Base-by-base conservation (phyloP, 2,113 vertebrate species). In the Phoxinus phoxinus region DNA sequence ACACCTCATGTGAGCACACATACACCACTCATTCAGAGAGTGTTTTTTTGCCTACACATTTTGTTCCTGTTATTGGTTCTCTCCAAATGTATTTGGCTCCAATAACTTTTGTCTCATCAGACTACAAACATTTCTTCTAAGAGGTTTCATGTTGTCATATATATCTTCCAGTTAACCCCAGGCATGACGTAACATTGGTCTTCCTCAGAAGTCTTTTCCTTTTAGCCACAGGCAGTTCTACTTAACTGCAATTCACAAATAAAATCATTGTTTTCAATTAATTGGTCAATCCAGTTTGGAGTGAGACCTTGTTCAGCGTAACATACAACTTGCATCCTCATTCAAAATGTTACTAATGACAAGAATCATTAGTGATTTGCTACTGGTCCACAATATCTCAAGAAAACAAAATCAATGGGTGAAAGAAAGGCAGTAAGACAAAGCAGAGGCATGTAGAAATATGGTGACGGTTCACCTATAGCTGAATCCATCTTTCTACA, bases 341-440 rank as follows among this genome's bases (percentile, higher is more conserved):
- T 32, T 48, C 25, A 53, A 77, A 63, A 83, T 74, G 63, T 51
- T 85, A 12, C 56, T 77, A 21, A 77, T 17, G 77, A 84, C 23
- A 82, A 59, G 73, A 48, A 85, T 67, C 79, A 79, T 85, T 85
- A 83, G 53, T 13, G 63, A 83, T 83, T 44, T 48, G 32, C n/a
- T 85, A 67, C 56, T 76, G 75, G 48, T 69, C 21, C 41, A 81
- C 37, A 56, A 41, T 30, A 51, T 75, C 84, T 79, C 75, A 78
- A 51, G 56, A 61, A 84, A 63, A 86, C 56, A 53, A 32, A 8
- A 65, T 27, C 83, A 56, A 11, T 78, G 37, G 32, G 58, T 19
- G 21, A 32, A n/a, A 75, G n/a, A 61, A 13, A 21, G 78, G 0
- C 58, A 10, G 19, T 32, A 35, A 69, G 44, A 51, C 63, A 51